Evolutionary conservation across 2,888 invertebrate genomes (phyloP).

Genomic region (Drosophila pegasa): DNA sequence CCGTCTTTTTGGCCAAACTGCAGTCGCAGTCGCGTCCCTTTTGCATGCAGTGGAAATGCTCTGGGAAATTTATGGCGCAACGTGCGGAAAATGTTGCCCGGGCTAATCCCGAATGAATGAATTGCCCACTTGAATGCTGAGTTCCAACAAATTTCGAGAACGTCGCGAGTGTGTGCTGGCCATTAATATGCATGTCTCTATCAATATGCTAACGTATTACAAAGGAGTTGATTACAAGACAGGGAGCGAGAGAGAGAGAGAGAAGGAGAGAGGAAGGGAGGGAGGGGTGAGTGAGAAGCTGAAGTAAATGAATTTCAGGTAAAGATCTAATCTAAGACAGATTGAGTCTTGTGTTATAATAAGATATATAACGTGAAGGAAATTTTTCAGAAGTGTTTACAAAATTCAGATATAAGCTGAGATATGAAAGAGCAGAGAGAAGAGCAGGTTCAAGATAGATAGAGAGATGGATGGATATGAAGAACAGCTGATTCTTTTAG

Average conservation of each 20-base stretch:
- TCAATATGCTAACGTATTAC: conserved; percentile 54
- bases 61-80: conserved; percentile 67
- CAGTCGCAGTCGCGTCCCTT: conserved; percentile 56
- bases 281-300: neutral
- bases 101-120: conserved; percentile 76
- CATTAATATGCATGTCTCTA: conserved; percentile 66
- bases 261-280: neutral
- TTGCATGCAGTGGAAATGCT: conserved; percentile 62
- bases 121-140: conserved; percentile 62
- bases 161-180: conserved; percentile 36
- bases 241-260: neutral
- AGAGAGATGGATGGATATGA: too few species aligned
- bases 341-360: neutral
- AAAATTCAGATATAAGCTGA: too few species aligned
- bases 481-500: too few species aligned
- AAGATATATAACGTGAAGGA: neutral
- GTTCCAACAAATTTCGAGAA: conserved; percentile 8
- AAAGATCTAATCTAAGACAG: neutral
- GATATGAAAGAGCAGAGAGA: too few species aligned
- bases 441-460: too few species aligned
- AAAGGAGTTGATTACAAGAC: neutral
- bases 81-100: conserved; percentile 40
- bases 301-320: neutral
- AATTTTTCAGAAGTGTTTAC: too few species aligned
- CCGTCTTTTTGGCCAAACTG: conserved; percentile 42